phyloP scores from a whole-genome alignment of 2,113 vertebrate species.

The Strix uralensis region DNA sequence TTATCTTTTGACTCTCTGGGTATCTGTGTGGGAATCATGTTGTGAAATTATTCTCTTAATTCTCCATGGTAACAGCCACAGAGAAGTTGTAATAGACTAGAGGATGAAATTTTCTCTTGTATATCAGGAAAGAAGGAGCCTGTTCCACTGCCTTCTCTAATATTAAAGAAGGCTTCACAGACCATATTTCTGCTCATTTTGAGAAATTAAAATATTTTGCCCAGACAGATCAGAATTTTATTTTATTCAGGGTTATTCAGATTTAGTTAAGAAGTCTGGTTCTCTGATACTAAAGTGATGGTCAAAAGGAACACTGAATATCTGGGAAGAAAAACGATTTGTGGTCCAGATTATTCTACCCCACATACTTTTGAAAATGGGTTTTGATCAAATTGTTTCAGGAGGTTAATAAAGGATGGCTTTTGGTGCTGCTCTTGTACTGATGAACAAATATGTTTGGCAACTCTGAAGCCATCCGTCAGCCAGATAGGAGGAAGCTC shows the following conservation, averaged over 20 bases:
- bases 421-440: background rate
- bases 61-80: slow-evolving; percentile 6
- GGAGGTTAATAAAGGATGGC: background rate
- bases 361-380: background rate
- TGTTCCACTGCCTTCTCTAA: background rate
- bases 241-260: background rate
- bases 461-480: background rate
- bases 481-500: slow-evolving; percentile 37
- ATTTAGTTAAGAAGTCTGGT: background rate
- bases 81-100: background rate
- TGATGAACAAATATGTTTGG: background rate
- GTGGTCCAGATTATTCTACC: background rate
- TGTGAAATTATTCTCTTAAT: background rate
- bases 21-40: background rate
- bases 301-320: background rate
- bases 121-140: background rate
- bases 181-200: background rate
- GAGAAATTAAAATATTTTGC: background rate
- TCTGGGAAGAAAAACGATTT: background rate
- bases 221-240: background rate
- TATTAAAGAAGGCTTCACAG: background rate
- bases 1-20: background rate
- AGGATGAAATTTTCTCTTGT: background rate
- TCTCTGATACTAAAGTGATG: background rate
- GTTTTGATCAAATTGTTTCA: background rate